Conservation (phyloP, 1,140 invertebrate genomes). For the Halictus rubicundus region DNA sequence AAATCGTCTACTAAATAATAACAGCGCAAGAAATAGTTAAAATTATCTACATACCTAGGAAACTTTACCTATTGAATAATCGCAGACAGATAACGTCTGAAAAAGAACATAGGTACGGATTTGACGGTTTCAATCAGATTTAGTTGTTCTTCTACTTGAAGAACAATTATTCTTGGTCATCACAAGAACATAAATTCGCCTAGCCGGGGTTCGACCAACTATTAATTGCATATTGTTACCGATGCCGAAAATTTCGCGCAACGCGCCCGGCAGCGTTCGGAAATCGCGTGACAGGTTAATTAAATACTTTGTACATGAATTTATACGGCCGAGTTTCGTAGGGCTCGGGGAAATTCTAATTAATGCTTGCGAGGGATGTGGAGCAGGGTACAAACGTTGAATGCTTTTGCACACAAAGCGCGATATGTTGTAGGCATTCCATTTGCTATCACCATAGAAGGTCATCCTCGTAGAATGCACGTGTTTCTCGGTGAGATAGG, state of each 20-base stretch:
- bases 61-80: no score
- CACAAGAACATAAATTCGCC: no score
- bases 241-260: constrained; percentile 12
- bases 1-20: no score
- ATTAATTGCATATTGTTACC: constrained; percentile 18
- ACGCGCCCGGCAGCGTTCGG: not conserved
- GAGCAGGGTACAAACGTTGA: constrained; percentile 44
- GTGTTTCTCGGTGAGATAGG: constrained; percentile 22
- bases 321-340: constrained; percentile 47
- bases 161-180: no score
- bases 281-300: constrained; percentile 59
- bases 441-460: constrained; percentile 51
- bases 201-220: not conserved
- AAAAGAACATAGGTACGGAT: no score
- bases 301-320: constrained; percentile 62
- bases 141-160: no score
- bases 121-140: no score
- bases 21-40: no score
- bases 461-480: constrained; percentile 49
- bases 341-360: constrained; percentile 54
- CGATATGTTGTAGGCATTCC: constrained; percentile 39
- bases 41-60: no score
- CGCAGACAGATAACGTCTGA: no score
- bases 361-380: constrained; percentile 43
- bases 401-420: constrained; percentile 41